These are phyloP conservation scores for Brachionus manjavacas DNA, from an alignment of 1,140 invertebrate genomes.

Conservation along the genomic window DNA sequence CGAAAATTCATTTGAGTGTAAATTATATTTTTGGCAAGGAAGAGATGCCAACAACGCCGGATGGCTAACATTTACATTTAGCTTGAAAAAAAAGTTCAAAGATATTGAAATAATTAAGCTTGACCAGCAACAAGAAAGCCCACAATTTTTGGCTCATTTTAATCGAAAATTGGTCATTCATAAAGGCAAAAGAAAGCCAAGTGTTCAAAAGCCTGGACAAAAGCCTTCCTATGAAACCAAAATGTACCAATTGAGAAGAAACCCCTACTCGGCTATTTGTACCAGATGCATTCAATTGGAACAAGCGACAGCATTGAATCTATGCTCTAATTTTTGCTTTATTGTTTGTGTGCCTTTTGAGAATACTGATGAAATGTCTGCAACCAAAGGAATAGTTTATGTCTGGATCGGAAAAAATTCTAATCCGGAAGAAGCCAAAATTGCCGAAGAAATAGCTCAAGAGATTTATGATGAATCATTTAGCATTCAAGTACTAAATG, in stretches of 20 bases:
- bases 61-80: slow-evolving; percentile 97
- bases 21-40: slow-evolving; percentile 99
- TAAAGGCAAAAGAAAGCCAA: slow-evolving; percentile 67
- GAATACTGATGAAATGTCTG: slow-evolving; percentile 44
- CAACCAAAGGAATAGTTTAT: slow-evolving; percentile 77
- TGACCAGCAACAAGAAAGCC: slow-evolving; percentile 85
- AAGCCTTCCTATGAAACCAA: slow-evolving; percentile 66
- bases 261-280: slow-evolving; percentile 80
- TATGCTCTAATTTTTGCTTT: slow-evolving; percentile 59
- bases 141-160: slow-evolving; percentile 97
- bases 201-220: slow-evolving; percentile 55
- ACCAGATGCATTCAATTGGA: slow-evolving; percentile 79
- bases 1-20: slow-evolving; percentile 86
- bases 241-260: slow-evolving; percentile 89
- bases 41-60: slow-evolving; percentile 95
- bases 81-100: slow-evolving; percentile 56
- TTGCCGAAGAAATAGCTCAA: slow-evolving; percentile 86
- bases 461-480: slow-evolving; percentile 69
- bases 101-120: slow-evolving; percentile 41
- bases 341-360: slow-evolving; percentile 39
- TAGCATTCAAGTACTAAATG: slow-evolving; percentile 69
- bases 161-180: slow-evolving; percentile 89
- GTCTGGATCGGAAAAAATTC: slow-evolving; percentile 91
- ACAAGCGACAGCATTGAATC: slow-evolving; percentile 44
- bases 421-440: slow-evolving; percentile 76